Conservation (phyloP, 2,797 vertebrate species). For the Odontamblyopus rebecca region DNA sequence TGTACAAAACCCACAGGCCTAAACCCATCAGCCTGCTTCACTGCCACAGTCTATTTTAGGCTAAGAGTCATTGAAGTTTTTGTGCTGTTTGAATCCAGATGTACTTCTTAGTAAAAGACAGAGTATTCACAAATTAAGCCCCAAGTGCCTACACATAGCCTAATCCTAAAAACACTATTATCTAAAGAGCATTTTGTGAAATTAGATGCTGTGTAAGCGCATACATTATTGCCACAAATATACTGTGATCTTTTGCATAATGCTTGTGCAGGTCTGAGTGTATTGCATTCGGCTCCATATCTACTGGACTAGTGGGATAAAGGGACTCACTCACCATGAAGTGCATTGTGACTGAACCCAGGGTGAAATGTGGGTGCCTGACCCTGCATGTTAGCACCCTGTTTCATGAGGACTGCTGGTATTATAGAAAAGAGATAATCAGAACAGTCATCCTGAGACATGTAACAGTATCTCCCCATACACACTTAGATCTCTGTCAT, state of each 20-base stretch:
- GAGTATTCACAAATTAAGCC: conserved; percentile 37
- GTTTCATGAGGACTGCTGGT: conserved; percentile 73
- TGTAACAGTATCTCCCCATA: conserved; percentile 62
- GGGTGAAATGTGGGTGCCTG: conserved; percentile 32
- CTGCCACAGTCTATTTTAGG: neutral
- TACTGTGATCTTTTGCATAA: conserved; percentile 76
- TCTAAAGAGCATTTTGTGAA: conserved; percentile 50
- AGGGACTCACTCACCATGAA: conserved; percentile 51
- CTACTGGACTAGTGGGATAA: conserved; percentile 71
- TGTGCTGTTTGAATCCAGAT: too few species aligned
- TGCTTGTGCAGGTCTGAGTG: conserved; percentile 72
- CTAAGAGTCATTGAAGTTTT: too few species aligned
- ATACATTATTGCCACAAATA: conserved; percentile 81
- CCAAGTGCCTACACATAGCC: conserved; percentile 37
- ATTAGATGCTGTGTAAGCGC: conserved; percentile 63
- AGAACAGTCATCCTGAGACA: conserved; percentile 73
- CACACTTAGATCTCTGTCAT: conserved; percentile 15
- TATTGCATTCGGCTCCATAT: conserved; percentile 71
- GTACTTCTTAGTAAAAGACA: neutral
- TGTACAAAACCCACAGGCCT: neutral
- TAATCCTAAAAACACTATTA: conserved; percentile 52
- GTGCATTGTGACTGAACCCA: neutral
- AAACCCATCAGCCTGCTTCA: neutral
- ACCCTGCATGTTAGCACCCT: conserved; percentile 72
- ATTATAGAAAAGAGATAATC: conserved; percentile 65